phyloP scores from a whole-genome alignment of 2,888 invertebrate genomes.

The Cephonodes hylas region DNA sequence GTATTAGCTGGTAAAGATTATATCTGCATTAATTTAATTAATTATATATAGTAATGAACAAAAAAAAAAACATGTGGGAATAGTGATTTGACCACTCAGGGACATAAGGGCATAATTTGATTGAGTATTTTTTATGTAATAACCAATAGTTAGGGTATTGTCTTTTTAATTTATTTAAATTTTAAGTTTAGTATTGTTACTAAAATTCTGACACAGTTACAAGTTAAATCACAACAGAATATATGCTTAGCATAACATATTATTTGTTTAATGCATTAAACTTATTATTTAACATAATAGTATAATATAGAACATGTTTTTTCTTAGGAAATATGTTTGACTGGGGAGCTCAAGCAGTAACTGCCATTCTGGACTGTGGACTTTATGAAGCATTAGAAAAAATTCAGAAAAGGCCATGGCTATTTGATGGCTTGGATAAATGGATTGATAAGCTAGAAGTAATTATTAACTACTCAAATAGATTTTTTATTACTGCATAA shows the following conservation, averaged over 20 bases:
- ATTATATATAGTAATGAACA: neutral
- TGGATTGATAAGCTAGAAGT: constrained; percentile 89
- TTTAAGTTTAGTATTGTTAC: neutral
- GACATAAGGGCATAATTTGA: too few species aligned
- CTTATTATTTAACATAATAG: too few species aligned
- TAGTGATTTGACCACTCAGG: too few species aligned
- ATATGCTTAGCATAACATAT: too few species aligned
- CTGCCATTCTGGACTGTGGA: constrained; percentile 92
- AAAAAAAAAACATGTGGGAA: neutral
- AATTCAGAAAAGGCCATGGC: constrained; percentile 95
- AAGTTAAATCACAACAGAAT: too few species aligned
- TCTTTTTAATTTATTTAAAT: too few species aligned
- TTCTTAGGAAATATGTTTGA: constrained; percentile 98
- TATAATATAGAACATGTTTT: neutral
- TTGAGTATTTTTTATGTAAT: too few species aligned
- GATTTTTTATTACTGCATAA: neutral
- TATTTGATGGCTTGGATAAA: constrained; percentile 91
- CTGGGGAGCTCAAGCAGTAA: constrained; percentile 97
- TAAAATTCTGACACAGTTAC: too few species aligned
- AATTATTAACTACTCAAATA: constrained; percentile 18
- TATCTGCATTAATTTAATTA: too few species aligned
- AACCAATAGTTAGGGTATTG: too few species aligned
- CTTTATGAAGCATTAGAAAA: constrained; percentile 90
- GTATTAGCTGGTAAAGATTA: constrained; percentile 81
- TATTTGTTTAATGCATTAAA: too few species aligned